Evolutionary conservation across 2,888 invertebrate genomes (phyloP), one percentile per base, ranked within the genome.

Genomic region (Coenonympha glycerion): DNA sequence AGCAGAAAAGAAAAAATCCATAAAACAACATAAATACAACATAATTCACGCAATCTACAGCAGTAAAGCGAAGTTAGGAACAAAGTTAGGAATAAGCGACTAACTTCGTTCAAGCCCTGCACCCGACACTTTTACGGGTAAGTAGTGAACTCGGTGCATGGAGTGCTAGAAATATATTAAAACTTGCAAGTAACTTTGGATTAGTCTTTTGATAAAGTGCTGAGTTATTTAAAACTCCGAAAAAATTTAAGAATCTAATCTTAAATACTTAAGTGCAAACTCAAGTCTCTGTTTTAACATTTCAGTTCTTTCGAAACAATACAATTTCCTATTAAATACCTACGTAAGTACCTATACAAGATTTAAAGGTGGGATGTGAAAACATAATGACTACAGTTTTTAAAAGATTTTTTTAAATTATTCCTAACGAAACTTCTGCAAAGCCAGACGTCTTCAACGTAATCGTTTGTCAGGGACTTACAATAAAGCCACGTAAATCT

Each of bases 11-110:
- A 77, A 77, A 76, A 76, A 69, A 73, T 73, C 78, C 79, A 79
- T 81, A 81, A 79, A 82, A 79, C 79, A 78, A 76, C 79, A 79
- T 78, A 78, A 80, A 81, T 79, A 79, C 75, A 74, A 79, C 79
- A 74, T 79, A 73, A 65, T 66, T 63, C 66, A 60, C 64, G 65
- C 65, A 60, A 60, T 58, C 60, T 58, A 61, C 59, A 55, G 59
- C 56, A 49, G 56, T 53, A n/a, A n/a, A n/a, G n/a, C n/a, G n/a
- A n/a, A n/a, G 56, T 59, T 58, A 53, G 53, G n/a, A n/a, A n/a
- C 53, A 34, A 58, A 58, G 53, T 60, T 60, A 49, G 53, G 47
- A 59, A 57, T 52, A 59, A 54, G 40, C 61, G 64, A 63, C 69
- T 70, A 72, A 74, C 69, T 75, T 72, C 65, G 57, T 61, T 73